Base-by-base conservation (phyloP, 2,113 vertebrate genomes). In the Eretmochelys imbricata region DNA sequence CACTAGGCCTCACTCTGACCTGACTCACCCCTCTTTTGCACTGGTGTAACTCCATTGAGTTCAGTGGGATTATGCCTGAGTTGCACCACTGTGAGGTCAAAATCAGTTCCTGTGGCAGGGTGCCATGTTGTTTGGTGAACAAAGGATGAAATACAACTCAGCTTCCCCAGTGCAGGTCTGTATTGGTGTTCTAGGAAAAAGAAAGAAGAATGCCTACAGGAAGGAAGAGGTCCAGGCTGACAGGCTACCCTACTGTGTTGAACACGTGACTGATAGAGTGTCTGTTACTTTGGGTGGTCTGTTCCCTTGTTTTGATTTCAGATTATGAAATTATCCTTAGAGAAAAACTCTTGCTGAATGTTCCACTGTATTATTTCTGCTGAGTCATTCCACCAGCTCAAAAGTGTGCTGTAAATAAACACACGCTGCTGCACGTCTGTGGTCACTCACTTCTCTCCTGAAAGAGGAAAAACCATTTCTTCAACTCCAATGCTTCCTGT, bases 161-260 rank as follows among this genome's bases (percentile, higher is more conserved):
- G 29, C 83, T 75, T 42, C 54, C 49, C 62, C 35, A 85, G 4
- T 0, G 27, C 19, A 82, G 46, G 2, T 8, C 8, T 42, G 10
- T 46, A 20, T 7, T 46, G 35, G 25, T 1, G 0, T 78, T 10
- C 75, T 0, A 0, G 57, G 20, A 76, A 46, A 46, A 10, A 4
- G 5, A 78, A 27, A 20, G 35, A 6, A 76, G 42, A 7, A 31
- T 69, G 62, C 16, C 62, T n/a, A 69, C 8, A 25, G 12, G 13
- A 89, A 2, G 4, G 3, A 16, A 93, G 91, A 51, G 29, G 14
- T 27, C 81, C 6, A 51, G 27, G 6, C 54, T 24, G 16, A 2
- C 0, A 1, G 2, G 4, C 3, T 6, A n/a, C 82, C 17, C 9
- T 87, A 51, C 6, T 19, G 22, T 13, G 17, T 3, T 2, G 27